phyloP scores from a whole-genome alignment of 2,888 invertebrate species.

The Micoletzkya japonica region DNA sequence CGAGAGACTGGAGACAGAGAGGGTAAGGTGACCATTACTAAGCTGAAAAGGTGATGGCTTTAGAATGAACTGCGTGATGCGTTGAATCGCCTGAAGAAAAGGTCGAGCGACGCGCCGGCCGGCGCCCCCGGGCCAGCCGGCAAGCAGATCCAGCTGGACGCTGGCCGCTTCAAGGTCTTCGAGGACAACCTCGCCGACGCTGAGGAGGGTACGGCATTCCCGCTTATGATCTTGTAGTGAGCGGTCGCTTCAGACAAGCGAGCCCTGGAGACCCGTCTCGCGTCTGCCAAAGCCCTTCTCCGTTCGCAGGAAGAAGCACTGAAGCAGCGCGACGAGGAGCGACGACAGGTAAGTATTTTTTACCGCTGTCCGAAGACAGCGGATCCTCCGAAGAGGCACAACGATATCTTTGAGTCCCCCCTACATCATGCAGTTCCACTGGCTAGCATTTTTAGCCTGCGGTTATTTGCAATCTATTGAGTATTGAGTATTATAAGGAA shows the following conservation, averaged over 20 bases:
- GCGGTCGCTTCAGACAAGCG: slow-evolving; percentile 50
- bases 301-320: slow-evolving; percentile 61
- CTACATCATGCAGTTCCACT: too few species aligned
- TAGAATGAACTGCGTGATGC: slow-evolving; percentile 60
- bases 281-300: slow-evolving; percentile 58
- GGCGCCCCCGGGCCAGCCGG: slow-evolving; percentile 4
- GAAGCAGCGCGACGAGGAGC: slow-evolving; percentile 61
- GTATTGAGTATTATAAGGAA: too few species aligned
- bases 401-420: too few species aligned
- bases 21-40: slow-evolving; percentile 33
- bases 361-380: too few species aligned
- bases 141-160: neutral
- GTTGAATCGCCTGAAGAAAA: slow-evolving; percentile 60
- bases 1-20: slow-evolving; percentile 58
- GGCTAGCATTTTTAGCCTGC: too few species aligned
- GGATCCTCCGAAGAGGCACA: too few species aligned
- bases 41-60: neutral
- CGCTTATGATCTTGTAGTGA: neutral
- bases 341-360: slow-evolving; percentile 40
- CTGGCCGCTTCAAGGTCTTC: slow-evolving; percentile 54
- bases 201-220: slow-evolving; percentile 51
- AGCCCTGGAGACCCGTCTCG: slow-evolving; percentile 54
- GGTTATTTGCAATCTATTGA: too few species aligned
- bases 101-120: slow-evolving; percentile 57
- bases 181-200: slow-evolving; percentile 59